Evolutionary conservation across 2,113 vertebrate genomes (phyloP), one percentile per base, ranked within the genome.

Genomic region (Lagopus leucura): DNA sequence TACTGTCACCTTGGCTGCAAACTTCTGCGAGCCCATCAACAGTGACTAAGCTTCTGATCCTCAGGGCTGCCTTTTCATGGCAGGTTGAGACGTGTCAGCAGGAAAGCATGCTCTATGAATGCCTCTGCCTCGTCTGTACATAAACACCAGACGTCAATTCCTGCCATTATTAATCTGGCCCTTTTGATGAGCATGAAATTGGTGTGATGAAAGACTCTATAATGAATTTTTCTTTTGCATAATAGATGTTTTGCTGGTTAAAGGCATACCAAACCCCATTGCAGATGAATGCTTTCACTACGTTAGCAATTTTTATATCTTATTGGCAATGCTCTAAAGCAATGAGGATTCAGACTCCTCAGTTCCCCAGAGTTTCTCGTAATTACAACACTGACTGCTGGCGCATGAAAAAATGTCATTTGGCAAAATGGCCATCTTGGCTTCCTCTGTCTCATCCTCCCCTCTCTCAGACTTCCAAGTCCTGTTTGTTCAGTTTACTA

Each of bases 321-420:
- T 90, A 75, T 7, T 93, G 86, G 86, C 84, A 91, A 43, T 32
- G 57, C 70, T 87, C 57, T 94, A 83, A 92, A 93, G 90, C 67
- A n/a, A 42, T 48, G 80, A 90, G 76, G 78, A 90, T 89, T 43
- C 66, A 91, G 83, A 81, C 84, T 91, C 30, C 86, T 91, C 64
- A 11, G 82, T 42, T 95, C 93, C 90, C 88, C 22, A 61, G 95
- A 95, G 89, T 80, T 47, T 61, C 71, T 71, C 3, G 4, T 84
- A 96, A 96, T 95, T 96, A 93, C 88, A 80, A 38, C 82, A 91
- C 43, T 72, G 89, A 89, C 87, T 96, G 88, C 91, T 92, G 87
- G 80, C 93, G 88, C 96, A 69, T 64, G 86, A 85, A 86, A 73
- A 83, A 70, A 92, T 92, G 71, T 82, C 61, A 86, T 94, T 93